Evolutionary conservation across 2,113 vertebrate species (phyloP).

Genomic region (Cygnus buccinator): DNA sequence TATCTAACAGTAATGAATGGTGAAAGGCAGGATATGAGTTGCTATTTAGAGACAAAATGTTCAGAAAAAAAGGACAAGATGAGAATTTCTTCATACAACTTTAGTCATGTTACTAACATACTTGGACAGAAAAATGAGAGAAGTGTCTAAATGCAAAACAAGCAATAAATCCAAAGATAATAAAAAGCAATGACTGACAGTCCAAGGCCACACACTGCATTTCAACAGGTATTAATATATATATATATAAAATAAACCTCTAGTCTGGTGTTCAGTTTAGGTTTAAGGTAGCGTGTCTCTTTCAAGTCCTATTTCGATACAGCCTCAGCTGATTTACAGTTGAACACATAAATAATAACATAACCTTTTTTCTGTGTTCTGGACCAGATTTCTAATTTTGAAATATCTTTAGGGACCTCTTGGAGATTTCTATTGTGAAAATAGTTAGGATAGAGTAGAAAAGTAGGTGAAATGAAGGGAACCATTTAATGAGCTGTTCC

Average conservation of each 20-base stretch:
- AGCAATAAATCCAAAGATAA: conserved; percentile 59
- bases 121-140: conserved; percentile 61
- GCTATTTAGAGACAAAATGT: conserved; percentile 41
- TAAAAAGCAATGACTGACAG: conserved; percentile 41
- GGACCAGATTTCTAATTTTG: not conserved
- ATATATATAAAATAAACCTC: not conserved
- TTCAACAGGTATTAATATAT: not conserved
- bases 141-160: conserved; percentile 53
- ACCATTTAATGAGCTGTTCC: not conserved
- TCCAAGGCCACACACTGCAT: not conserved
- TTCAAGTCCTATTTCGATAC: not conserved
- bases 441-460: not conserved
- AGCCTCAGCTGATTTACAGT: not conserved
- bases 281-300: not conserved
- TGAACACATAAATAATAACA: not conserved
- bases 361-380: not conserved
- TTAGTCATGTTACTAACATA: conserved; percentile 32
- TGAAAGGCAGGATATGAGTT: conserved; percentile 61
- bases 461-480: not conserved
- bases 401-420: not conserved
- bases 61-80: conserved; percentile 48
- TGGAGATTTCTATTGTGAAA: not conserved
- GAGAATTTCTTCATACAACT: conserved; percentile 48
- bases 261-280: not conserved
- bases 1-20: conserved; percentile 59